Conservation (phyloP, 2,888 invertebrate species). For the Limnephilus marmoratus region DNA sequence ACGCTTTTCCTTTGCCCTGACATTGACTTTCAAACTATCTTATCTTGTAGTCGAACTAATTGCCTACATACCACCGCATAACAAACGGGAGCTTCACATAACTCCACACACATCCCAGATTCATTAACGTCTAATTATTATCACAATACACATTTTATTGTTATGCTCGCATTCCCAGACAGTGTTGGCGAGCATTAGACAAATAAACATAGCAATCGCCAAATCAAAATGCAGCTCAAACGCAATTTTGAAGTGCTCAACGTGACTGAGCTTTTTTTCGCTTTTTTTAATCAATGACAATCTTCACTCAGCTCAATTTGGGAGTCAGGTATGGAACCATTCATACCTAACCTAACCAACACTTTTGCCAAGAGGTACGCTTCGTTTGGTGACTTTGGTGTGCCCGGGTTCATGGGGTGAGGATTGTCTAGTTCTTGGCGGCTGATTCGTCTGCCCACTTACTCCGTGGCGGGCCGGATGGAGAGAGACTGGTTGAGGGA, state of each 20-base stretch:
- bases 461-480: too few species aligned
- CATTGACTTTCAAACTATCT: not conserved
- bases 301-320: not conserved
- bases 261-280: not conserved
- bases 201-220: not conserved
- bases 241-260: not conserved
- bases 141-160: not conserved
- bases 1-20: not conserved
- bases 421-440: too few species aligned
- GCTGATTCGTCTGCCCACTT: too few species aligned
- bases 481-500: too few species aligned
- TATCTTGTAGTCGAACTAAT: not conserved
- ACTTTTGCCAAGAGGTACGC: too few species aligned
- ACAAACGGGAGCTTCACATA: not conserved
- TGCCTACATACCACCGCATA: not conserved
- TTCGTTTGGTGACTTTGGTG: too few species aligned
- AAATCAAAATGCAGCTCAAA: not conserved
- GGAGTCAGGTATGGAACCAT: too few species aligned
- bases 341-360: too few species aligned
- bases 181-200: not conserved
- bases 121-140: not conserved
- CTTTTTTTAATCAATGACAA: too few species aligned
- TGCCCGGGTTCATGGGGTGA: too few species aligned
- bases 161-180: not conserved
- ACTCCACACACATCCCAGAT: not conserved